Evolutionary conservation across 2,888 invertebrate species (phyloP).

Genomic region (Ceriagrion tenellum): DNA sequence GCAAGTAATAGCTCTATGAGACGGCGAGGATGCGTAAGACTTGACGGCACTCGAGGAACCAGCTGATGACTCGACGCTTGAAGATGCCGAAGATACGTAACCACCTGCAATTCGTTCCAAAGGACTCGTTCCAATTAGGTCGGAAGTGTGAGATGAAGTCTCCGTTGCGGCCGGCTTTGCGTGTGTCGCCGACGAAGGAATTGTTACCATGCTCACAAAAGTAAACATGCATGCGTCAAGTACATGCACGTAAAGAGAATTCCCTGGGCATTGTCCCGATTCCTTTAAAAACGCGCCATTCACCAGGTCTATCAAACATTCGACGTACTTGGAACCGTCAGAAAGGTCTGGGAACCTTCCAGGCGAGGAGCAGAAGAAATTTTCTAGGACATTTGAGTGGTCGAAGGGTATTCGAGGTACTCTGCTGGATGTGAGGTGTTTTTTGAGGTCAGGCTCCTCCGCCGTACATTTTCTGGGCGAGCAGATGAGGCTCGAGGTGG

Average conservation of each 20-base stretch:
- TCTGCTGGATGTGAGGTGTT: background rate
- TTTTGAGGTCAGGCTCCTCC: background rate
- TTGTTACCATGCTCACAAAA: background rate
- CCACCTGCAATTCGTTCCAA: background rate
- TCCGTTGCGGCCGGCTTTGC: background rate
- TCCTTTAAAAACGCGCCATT: slow-evolving; percentile 15
- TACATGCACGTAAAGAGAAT: slow-evolving; percentile 10
- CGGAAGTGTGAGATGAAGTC: background rate
- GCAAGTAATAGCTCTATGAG: background rate
- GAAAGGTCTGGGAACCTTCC: background rate
- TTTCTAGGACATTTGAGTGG: background rate
- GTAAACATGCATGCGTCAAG: slow-evolving; percentile 31
- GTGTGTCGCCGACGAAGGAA: background rate
- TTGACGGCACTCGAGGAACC: background rate
- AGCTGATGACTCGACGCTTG: background rate
- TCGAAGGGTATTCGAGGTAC: background rate
- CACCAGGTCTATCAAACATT: background rate
- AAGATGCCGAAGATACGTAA: background rate
- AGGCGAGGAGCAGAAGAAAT: background rate
- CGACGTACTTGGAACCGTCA: background rate
- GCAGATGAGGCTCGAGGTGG: background rate
- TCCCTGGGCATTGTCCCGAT: background rate
- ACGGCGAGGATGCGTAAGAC: background rate
- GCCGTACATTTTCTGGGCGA: background rate
- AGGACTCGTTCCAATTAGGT: background rate